Base-by-base conservation (phyloP, 2,113 vertebrate genomes). In the Cyanoramphus novaezelandiae region DNA sequence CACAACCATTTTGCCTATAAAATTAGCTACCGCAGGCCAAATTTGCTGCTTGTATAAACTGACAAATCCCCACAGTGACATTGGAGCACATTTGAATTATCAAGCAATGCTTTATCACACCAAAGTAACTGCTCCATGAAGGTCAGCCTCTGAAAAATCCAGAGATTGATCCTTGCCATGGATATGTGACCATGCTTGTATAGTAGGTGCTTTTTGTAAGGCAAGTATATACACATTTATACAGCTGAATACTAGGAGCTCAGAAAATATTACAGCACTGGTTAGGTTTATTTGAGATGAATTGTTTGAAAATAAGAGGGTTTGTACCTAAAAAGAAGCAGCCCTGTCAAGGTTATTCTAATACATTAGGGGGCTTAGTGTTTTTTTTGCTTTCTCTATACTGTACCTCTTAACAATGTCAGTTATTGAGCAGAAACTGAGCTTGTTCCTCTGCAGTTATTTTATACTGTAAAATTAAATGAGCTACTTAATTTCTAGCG, bases 391-490 rank as follows among this genome's bases (percentile, higher is more conserved):
- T 82, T 81, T 69, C 27, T 80, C 33, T 82, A 6, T 68, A 37
- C 35, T 23, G 47, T 69, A 64, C 67, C 75, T 75, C 12, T 41
- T 35, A 35, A 52, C 17, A 5, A 12, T 52, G 46, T 20, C 80
- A 80, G 68, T 82, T 78, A 92, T 53, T 70, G 92, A 92, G 86
- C 79, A 74, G 72, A 93, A 96, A 79, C 50, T 18, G 65, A 86
- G 77, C 67, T 92, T 65, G 77, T 86, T 88, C 81, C 63, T 74
- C 47, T 39, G 62, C 29, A 69, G 41, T 86, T 75, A 77, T 53
- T 93, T 63, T 49, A 79, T 59, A 47, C 72, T 20, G 82, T 80
- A 77, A 93, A 88, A 94, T 64, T 63, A 83, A 93, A 86, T 70
- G 91, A 88, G 9, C 92, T 93, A 78, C 84, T 90, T 92, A 55